Evolutionary conservation across 92 coral and sea anemone species (phyloP).

Genomic region (Phenganax subtilis): DNA sequence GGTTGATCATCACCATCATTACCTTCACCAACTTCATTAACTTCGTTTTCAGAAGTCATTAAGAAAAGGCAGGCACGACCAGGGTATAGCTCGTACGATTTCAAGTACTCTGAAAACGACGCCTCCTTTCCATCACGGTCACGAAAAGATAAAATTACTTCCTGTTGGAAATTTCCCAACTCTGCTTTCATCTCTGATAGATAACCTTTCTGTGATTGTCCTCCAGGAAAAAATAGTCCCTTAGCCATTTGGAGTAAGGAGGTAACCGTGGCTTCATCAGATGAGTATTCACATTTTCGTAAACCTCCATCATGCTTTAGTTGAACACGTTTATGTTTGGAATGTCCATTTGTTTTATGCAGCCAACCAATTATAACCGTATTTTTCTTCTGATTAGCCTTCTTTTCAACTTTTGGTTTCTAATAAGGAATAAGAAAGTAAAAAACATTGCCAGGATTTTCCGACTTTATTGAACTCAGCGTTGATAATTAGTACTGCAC

Average conservation of each 20-base stretch:
- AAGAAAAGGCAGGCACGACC: slow-evolving; percentile 9
- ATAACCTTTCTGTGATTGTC: slow-evolving; percentile 21
- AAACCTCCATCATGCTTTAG: slow-evolving; percentile 29
- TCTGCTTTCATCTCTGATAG: slow-evolving; percentile 16
- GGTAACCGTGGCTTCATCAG: slow-evolving; percentile 8
- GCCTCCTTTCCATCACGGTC: slow-evolving; percentile 19
- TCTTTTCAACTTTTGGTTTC: neutral
- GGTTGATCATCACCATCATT: neutral
- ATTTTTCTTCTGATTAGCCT: neutral
- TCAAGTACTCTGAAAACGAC: slow-evolving; percentile 14
- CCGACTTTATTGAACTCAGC: no score
- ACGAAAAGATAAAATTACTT: slow-evolving; percentile 12
- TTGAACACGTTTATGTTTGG: slow-evolving; percentile 20
- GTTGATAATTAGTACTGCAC: no score
- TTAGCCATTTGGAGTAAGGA: slow-evolving; percentile 12
- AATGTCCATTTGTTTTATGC: slow-evolving; percentile 5
- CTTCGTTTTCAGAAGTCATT: slow-evolving; percentile 18
- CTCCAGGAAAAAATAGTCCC: slow-evolving; percentile 32
- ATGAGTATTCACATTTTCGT: slow-evolving; percentile 23
- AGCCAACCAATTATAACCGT: slow-evolving; percentile 25
- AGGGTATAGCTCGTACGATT: slow-evolving; percentile 14
- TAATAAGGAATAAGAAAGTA: neutral
- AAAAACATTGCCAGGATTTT: no score
- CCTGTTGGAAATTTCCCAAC: slow-evolving; percentile 36
- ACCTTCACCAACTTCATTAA: neutral